A percentile compares a stretch with the other conserved stretches of the same genome.
phyloP scores from a whole-genome alignment of 2,888 invertebrate species.

The Machimus rusticus region DNA sequence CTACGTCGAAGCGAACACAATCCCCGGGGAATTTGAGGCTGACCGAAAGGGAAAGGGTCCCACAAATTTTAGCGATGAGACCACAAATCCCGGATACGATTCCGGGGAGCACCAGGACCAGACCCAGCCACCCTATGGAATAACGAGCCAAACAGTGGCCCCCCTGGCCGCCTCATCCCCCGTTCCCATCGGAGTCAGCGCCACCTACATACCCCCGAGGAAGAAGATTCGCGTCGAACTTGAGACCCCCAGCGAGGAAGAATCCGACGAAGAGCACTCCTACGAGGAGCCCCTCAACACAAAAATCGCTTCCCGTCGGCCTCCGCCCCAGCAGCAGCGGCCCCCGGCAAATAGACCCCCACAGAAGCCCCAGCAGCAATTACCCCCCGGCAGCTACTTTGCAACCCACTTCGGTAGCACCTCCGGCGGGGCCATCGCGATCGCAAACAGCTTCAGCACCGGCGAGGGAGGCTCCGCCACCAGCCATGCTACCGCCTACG shows the following conservation, averaged over 20 bases:
- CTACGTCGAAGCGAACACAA: background rate
- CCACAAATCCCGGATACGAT: background rate
- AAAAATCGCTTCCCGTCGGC: background rate
- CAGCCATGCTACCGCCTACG: constrained; percentile 62
- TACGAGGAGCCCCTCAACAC: background rate
- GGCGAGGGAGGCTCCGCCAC: constrained; percentile 62
- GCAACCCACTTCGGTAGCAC: constrained; percentile 61
- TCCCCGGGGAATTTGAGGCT: background rate
- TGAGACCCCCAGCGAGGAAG: constrained; percentile 43
- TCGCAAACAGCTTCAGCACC: constrained; percentile 63
- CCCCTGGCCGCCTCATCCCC: background rate
- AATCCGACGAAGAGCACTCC: constrained; percentile 46
- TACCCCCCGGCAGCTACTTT: constrained; percentile 61
- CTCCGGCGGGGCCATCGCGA: constrained; percentile 61
- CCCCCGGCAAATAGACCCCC: background rate
- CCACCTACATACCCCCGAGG: constrained; percentile 39
- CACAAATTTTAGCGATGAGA: background rate
- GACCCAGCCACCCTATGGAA: background rate
- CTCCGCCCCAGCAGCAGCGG: background rate
- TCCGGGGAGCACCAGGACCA: background rate
- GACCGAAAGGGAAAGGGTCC: background rate
- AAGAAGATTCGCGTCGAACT: constrained; percentile 47
- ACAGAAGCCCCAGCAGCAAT: background rate
- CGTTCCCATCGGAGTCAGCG: background rate
- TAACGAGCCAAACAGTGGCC: background rate